Conservation (phyloP, 2,888 invertebrate genomes). For the Sphaeridia pumilis region DNA sequence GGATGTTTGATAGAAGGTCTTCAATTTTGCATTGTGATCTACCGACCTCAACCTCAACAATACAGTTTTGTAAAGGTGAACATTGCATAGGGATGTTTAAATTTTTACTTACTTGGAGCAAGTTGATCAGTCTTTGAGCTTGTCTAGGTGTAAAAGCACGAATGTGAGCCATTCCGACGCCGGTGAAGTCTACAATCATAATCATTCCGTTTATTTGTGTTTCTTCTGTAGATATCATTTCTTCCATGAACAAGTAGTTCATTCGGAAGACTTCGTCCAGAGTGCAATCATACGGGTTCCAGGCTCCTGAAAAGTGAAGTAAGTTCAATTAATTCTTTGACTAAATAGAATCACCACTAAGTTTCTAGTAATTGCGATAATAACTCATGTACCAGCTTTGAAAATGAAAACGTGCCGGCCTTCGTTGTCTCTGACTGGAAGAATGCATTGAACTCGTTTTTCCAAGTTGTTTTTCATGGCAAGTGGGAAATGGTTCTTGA, state of each 20-base stretch:
- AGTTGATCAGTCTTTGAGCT: conserved; percentile 38
- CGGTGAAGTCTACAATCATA: conserved; percentile 42
- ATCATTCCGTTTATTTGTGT: conserved; percentile 41
- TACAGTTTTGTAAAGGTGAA: too few relatives aligned
- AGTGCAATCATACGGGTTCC: conserved; percentile 39
- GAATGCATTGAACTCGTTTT: conserved; percentile 16
- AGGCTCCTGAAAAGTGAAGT: conserved; percentile 37
- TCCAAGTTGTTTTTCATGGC: conserved; percentile 2
- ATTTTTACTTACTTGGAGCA: conserved; percentile 37
- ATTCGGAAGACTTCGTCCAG: conserved; percentile 40
- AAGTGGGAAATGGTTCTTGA: conserved; percentile 20
- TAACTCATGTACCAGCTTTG: conserved; percentile 31
- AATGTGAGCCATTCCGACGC: conserved; percentile 40
- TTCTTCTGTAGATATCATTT: conserved; percentile 40
- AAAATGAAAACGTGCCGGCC: conserved; percentile 36
- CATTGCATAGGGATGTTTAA: neutral
- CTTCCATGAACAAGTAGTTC: conserved; percentile 40
- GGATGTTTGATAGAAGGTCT: too few relatives aligned
- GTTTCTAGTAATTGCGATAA: too few relatives aligned
- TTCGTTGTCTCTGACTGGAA: conserved; percentile 25
- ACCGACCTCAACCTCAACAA: too few relatives aligned
- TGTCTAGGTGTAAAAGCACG: conserved; percentile 39
- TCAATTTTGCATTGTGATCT: too few relatives aligned
- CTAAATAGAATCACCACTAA: too few relatives aligned
- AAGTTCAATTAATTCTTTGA: too few relatives aligned